These are phyloP conservation scores for Melanotaenia nigrans DNA, from an alignment of 2,797 vertebrate genomes.

Conservation along the genomic window DNA sequence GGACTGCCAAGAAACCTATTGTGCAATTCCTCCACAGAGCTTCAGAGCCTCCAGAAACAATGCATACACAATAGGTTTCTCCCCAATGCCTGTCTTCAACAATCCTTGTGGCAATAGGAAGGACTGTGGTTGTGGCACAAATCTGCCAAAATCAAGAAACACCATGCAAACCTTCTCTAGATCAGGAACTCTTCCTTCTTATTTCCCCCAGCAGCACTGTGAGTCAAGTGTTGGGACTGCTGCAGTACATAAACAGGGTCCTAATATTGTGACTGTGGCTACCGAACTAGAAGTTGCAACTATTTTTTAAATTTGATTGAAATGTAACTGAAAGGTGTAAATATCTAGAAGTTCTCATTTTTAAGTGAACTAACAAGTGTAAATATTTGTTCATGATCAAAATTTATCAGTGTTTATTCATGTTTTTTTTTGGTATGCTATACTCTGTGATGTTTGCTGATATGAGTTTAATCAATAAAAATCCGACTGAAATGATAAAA, in stretches of 20 bases:
- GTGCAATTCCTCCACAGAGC: constrained; percentile 64
- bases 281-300: constrained; percentile 79
- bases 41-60: constrained; percentile 69
- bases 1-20: constrained; percentile 63
- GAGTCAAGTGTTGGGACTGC: constrained; percentile 49
- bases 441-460: not conserved
- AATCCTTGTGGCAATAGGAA: constrained; percentile 70
- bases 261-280: constrained; percentile 62
- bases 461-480: constrained; percentile 57
- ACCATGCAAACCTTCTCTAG: constrained; percentile 74
- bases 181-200: constrained; percentile 70
- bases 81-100: constrained; percentile 70
- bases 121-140: constrained; percentile 67
- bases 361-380: constrained; percentile 35
- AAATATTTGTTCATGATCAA: constrained; percentile 41
- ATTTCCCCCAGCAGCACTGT: constrained; percentile 47
- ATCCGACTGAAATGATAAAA: constrained; percentile 24
- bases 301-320: constrained; percentile 74
- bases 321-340: constrained; percentile 38
- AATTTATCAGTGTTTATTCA: constrained; percentile 17
- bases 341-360: constrained; percentile 32
- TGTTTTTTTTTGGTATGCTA: constrained; percentile 6
- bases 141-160: constrained; percentile 61
- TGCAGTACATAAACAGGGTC: constrained; percentile 54
- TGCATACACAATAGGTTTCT: constrained; percentile 71